Evolutionary conservation across 2,888 invertebrate genomes (phyloP), one percentile per base, ranked within the genome.

Genomic region (Pheosia gnoma): DNA sequence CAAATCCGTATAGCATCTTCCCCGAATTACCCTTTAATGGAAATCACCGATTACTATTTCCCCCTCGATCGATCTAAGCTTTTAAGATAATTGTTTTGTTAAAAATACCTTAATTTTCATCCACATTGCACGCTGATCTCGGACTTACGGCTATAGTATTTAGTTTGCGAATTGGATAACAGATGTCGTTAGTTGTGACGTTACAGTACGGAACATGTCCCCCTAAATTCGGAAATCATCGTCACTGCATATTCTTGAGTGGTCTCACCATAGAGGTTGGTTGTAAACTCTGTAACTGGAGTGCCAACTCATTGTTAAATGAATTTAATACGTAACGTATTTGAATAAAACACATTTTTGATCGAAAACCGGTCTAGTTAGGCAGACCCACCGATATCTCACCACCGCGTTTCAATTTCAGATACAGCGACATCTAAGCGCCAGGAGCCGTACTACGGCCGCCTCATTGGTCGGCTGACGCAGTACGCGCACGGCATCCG

Each of bases 401-500:
- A 37, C n/a, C 39, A 54, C n/a, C 56, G 39, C 37, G 56, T 41
- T 70, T 65, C 25, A 65, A 39, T 70, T 65, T 6, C 82, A 92
- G 92, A 74, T 5, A 8, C 75, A 45, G 83, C 71, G 0, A 66
- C 72, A 4, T 75, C 80, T 1, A 81, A 90, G 0, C 86, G 87
- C 0, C 85, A 81, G 0, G 91, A 96, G 82, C 96, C 96, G 4
- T 97, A 97, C 89, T 97, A 96, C 84, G 98, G 98, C 36, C 95
- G 96, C 37, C 85, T 94, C 63, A 96, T 98, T 71, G 98, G 98
- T 59, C 92, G 94, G 0, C 94, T 98, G 61, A 94, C 94, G 43
- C 95, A 95, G 67, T 97, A 96, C 85, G 97, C 96, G 0, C 97
- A 98, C 83, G 96, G 96, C 67, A 96, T 98, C 73, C 95, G 94